These are phyloP conservation scores for Dicyrtomina minuta DNA, from an alignment of 2,888 invertebrate genomes.

Conservation along the genomic window DNA sequence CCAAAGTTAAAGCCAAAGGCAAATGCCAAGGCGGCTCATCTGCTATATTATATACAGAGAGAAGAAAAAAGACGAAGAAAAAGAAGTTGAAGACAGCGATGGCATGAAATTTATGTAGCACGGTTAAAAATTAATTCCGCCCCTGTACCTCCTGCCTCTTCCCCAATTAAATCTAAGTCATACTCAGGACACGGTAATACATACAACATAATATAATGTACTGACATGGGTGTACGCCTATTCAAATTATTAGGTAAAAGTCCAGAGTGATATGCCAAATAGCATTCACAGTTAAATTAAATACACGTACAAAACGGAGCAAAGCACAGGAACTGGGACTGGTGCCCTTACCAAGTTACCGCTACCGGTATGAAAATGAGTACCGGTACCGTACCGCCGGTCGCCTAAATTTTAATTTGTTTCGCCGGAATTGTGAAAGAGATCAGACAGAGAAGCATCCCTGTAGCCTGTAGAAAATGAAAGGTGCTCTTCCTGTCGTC, in stretches of 20 bases:
- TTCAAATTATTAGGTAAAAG: too few species aligned
- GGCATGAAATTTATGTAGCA: constrained; percentile 33
- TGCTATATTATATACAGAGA: not conserved
- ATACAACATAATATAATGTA: not conserved
- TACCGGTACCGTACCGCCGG: too few species aligned
- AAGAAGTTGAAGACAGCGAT: constrained; percentile 9
- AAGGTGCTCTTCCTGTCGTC: too few species aligned
- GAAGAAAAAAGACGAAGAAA: not conserved
- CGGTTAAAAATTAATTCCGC: constrained; percentile 39
- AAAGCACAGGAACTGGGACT: too few species aligned
- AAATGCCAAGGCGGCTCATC: not conserved
- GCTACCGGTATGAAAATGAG: too few species aligned
- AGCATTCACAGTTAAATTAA: too few species aligned
- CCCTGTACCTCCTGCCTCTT: constrained; percentile 17
- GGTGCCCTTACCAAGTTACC: too few species aligned
- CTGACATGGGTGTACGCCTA: too few species aligned
- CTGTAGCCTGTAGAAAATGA: too few species aligned
- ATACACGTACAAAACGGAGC: not conserved
- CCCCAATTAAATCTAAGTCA: constrained; percentile 18
- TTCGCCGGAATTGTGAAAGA: constrained; percentile 17
- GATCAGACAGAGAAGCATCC: too few species aligned
- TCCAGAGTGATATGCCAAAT: too few species aligned
- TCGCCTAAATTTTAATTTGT: constrained; percentile 11
- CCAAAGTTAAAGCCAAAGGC: not conserved
- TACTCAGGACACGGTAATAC: not conserved